These are phyloP conservation scores for Apodemia duryi DNA, from an alignment of 2,888 invertebrate species.

Conservation along the genomic window DNA sequence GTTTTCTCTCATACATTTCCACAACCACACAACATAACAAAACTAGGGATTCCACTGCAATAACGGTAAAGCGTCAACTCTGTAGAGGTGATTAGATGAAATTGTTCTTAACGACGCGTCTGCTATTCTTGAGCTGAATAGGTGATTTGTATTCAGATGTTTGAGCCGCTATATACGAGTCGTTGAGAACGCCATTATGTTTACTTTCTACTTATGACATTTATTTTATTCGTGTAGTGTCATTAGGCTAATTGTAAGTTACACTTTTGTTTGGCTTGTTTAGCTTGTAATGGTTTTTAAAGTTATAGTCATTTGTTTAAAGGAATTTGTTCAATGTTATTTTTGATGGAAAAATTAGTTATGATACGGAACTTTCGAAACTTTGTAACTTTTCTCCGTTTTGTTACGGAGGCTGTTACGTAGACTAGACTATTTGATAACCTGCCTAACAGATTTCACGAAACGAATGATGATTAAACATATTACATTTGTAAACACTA, in stretches of 20 bases:
- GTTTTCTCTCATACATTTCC: neutral
- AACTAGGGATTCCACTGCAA: neutral
- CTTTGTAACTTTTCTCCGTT: too few species aligned
- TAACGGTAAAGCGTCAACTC: slow-evolving; percentile 2
- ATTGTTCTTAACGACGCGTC: slow-evolving; percentile 16
- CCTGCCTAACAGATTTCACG: too few species aligned
- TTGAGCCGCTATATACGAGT: slow-evolving; percentile 9
- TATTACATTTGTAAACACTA: too few species aligned
- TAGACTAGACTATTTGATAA: too few species aligned
- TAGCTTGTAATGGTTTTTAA: neutral
- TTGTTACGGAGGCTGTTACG: too few species aligned
- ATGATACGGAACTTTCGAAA: too few species aligned
- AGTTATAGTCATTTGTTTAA: neutral
- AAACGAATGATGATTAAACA: too few species aligned
- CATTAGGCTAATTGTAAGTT: slow-evolving; percentile 9
- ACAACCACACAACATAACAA: neutral
- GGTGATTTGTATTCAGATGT: slow-evolving; percentile 15
- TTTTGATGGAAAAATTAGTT: too few species aligned
- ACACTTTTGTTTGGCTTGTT: neutral
- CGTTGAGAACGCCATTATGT: slow-evolving; percentile 10
- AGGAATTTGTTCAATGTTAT: too few species aligned
- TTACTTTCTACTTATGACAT: slow-evolving; percentile 12
- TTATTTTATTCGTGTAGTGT: slow-evolving; percentile 6
- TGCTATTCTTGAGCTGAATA: slow-evolving; percentile 12
- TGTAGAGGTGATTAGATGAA: slow-evolving; percentile 15